Evolutionary conservation across 1,140 invertebrate genomes (phyloP), one percentile per base, ranked within the genome.

Genomic region (Drosophila bipectinata): DNA sequence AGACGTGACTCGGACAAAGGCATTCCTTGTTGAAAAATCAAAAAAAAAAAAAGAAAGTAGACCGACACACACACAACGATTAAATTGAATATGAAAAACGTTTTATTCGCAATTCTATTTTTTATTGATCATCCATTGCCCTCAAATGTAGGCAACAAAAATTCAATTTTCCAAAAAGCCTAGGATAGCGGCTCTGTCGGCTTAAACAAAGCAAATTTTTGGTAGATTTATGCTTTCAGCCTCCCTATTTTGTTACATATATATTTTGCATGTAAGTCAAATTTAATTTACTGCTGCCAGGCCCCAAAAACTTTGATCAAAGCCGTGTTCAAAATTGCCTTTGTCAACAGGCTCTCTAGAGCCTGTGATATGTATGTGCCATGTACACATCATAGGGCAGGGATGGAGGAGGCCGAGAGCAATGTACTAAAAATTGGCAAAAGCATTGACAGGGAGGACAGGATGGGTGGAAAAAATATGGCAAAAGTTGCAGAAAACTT

Each of bases 281-380:
- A 85, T 81, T 85, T 84, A 87, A 85, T 85, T 85, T 85, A 87
- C 78, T 72, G 78, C 52, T 57, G 64, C 76, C 26, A 45, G 47
- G 37, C 18, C 26, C 59, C 52, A 7, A 24, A 71, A 83, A 79
- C 69, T 87, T 85, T 85, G 81, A 85, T 85, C 81, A 87, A 87
- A 85, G 81, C 77, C 58, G 41, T 44, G 52, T 24, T 63, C 58
- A 67, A 85, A 87, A 85, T 87, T 87, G 81, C 82, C 66, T 75
- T 81, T 87, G 81, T 81, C 77, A 67, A 73, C 74, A 62, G 49
- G 52, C 63, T 56, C 55, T 48, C 45, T 53, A 60, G 32, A 18
- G 18, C 21, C 21, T 21, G 21, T 47, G 44, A 37, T 59, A 59
- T 37, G 37, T 30, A 32, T 18, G 12, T 44, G 10, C 39, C 39